Percentiles rank a stretch among this genome's conserved stretches.
Evolutionary conservation across 2,888 invertebrate species (phyloP).

Genomic region (Thymelicus lineola): DNA sequence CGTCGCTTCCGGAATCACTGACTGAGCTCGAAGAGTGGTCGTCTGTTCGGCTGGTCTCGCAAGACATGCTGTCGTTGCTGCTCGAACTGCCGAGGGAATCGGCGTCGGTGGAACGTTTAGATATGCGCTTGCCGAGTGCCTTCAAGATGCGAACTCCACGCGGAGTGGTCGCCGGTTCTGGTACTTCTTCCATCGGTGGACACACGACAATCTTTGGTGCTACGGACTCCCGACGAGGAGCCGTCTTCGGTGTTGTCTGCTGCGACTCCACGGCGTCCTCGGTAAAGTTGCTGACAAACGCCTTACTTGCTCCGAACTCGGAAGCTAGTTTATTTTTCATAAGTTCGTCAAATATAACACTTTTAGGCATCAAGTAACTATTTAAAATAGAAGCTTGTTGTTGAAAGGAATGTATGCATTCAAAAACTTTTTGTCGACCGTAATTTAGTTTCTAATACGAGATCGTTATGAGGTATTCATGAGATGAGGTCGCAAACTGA

Average conservation of each 20-base stretch:
- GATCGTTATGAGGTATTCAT: conserved; percentile 59
- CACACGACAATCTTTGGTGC: conserved; percentile 79
- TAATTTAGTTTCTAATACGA: conserved; percentile 45
- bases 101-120: conserved; percentile 78
- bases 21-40: conserved; percentile 82
- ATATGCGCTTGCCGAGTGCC: conserved; percentile 87
- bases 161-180: conserved; percentile 82
- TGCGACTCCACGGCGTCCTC: conserved; percentile 60
- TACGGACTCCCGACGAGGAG: conserved; percentile 63
- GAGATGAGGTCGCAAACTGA: conserved; percentile 64
- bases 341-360: conserved; percentile 56
- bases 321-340: conserved; percentile 75
- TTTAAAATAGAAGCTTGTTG: conserved; percentile 43
- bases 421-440: conserved; percentile 67
- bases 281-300: conserved; percentile 64
- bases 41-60: conserved; percentile 67
- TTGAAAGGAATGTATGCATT: conserved; percentile 48
- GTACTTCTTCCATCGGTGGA: conserved; percentile 80
- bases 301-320: conserved; percentile 67
- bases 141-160: conserved; percentile 88
- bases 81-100: conserved; percentile 76
- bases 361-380: conserved; percentile 47
- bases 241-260: conserved; percentile 53
- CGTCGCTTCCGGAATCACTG: conserved; percentile 88
- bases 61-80: conserved; percentile 76